Conservation (phyloP, 2,797 vertebrate genomes). For the Perodicticus potto region DNA sequence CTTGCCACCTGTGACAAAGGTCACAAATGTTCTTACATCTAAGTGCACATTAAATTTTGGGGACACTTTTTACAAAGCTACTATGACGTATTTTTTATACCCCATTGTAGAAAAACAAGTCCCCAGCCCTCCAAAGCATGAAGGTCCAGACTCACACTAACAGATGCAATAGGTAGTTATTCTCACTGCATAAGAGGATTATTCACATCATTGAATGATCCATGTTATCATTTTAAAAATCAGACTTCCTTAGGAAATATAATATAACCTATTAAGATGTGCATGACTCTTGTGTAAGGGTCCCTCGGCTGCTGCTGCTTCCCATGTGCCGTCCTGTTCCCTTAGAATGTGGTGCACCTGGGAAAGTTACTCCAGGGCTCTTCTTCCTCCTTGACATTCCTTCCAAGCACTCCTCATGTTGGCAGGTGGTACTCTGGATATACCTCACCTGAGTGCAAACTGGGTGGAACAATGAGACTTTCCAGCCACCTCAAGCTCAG, state of each 20-base stretch:
- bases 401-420: background rate
- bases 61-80: background rate
- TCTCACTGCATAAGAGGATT: background rate
- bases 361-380: background rate
- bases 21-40: background rate
- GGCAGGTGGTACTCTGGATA: background rate
- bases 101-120: background rate
- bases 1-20: background rate
- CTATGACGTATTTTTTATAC: background rate
- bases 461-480: background rate
- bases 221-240: background rate
- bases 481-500: background rate
- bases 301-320: background rate
- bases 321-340: background rate
- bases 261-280: conserved; percentile 12
- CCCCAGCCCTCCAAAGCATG: background rate
- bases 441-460: background rate
- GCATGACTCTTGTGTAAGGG: background rate
- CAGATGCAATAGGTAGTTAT: background rate
- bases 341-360: background rate
- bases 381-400: background rate
- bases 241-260: background rate
- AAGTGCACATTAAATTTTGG: background rate
- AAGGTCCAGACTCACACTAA: background rate
- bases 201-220: background rate